Conservation (phyloP, 2,797 vertebrate species). For the Hirundo rustica region DNA sequence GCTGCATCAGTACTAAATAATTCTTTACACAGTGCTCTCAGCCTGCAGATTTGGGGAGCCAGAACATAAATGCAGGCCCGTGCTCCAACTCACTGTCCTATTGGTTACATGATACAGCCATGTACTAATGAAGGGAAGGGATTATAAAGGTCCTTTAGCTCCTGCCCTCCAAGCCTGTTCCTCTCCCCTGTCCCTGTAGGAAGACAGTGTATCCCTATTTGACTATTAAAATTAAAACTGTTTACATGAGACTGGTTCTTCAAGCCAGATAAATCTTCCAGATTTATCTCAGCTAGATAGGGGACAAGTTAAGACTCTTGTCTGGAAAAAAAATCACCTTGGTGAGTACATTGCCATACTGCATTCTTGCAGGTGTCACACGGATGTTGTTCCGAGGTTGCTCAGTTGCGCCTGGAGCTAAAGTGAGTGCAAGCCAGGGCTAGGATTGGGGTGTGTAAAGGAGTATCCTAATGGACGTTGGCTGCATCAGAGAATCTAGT, state of each 20-base stretch:
- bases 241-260: not conserved
- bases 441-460: not conserved
- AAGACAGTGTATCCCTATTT: not conserved
- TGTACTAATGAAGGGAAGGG: not conserved
- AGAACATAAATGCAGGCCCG: not conserved
- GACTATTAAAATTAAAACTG: not conserved
- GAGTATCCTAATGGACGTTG: not conserved
- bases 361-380: not conserved
- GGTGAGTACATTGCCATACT: not conserved
- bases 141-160: not conserved
- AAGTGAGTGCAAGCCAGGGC: not conserved
- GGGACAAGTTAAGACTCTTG: not conserved
- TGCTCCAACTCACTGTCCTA: not conserved
- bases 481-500: not conserved
- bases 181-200: not conserved
- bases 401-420: not conserved
- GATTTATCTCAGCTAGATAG: not conserved
- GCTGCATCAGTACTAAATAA: not conserved
- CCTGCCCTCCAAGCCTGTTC: not conserved
- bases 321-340: not conserved
- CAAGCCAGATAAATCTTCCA: not conserved
- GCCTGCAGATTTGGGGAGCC: not conserved
- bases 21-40: not conserved
- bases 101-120: not conserved
- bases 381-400: not conserved